Evolutionary conservation across 1,140 invertebrate genomes (phyloP).

Genomic region (Metopolophium dirhodum): DNA sequence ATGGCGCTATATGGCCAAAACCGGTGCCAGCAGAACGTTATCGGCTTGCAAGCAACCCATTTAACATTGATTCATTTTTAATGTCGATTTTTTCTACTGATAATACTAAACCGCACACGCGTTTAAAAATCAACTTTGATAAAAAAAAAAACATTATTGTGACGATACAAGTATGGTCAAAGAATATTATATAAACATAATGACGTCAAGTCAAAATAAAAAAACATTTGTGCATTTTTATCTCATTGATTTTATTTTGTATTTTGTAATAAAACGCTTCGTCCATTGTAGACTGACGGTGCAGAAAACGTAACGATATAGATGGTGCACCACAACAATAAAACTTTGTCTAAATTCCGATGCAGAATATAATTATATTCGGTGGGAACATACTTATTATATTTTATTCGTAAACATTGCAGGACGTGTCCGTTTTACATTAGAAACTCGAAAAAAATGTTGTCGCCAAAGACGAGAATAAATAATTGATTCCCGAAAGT

Average conservation of each 20-base stretch:
- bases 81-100: not conserved
- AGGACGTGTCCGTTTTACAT: not conserved
- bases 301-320: not conserved
- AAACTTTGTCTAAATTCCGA: not conserved
- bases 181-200: not conserved
- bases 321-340: not conserved
- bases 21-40: not conserved
- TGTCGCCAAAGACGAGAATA: not conserved
- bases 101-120: not conserved
- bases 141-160: not conserved
- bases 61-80: slow-evolving; percentile 42
- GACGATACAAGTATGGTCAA: not conserved
- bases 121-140: not conserved
- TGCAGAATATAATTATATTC: not conserved
- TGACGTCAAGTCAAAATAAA: not conserved
- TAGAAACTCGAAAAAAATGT: not conserved
- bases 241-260: not conserved
- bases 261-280: not conserved
- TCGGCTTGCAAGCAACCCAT: not conserved
- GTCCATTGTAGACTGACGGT: not conserved
- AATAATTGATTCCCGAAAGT: not conserved
- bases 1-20: not conserved
- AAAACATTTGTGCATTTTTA: not conserved
- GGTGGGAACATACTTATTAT: not conserved
- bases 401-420: not conserved